Evolutionary conservation across 2,113 vertebrate species (phyloP).

Genomic region (Notiomystis cincta): DNA sequence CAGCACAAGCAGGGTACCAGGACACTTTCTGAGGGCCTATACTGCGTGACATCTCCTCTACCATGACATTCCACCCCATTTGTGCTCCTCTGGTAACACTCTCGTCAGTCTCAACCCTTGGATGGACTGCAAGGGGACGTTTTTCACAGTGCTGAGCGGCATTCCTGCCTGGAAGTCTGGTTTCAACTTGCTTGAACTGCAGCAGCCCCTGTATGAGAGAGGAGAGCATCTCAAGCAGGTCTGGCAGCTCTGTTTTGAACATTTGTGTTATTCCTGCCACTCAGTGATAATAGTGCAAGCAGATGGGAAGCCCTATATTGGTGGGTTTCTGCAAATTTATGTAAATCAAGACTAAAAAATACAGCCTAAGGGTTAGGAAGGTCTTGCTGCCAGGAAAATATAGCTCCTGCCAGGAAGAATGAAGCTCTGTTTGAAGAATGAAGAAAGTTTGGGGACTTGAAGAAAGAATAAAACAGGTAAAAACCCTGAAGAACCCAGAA

Average conservation of each 20-base stretch:
- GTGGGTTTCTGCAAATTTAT: background rate
- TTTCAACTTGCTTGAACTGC: background rate
- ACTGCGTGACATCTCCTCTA: accelerated
- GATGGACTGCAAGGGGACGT: accelerated
- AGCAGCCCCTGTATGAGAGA: background rate
- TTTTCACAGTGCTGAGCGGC: background rate
- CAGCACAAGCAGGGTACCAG: background rate
- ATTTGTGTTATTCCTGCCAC: background rate
- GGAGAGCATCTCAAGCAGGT: background rate
- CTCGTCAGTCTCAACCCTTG: background rate
- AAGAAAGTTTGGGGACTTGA: background rate
- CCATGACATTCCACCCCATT: accelerated
- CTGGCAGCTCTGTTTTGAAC: background rate
- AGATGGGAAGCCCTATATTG: background rate
- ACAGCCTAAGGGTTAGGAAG: background rate
- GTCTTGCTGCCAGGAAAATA: background rate
- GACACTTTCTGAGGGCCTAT: accelerated
- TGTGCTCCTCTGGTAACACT: background rate
- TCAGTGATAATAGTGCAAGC: background rate
- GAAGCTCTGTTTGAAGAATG: background rate
- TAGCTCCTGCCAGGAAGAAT: background rate
- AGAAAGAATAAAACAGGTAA: background rate
- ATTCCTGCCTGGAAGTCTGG: background rate
- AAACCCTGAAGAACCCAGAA: background rate
- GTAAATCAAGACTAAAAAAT: background rate